Base-by-base conservation (phyloP, 2,888 invertebrate genomes). In the Tiliacea aurago region DNA sequence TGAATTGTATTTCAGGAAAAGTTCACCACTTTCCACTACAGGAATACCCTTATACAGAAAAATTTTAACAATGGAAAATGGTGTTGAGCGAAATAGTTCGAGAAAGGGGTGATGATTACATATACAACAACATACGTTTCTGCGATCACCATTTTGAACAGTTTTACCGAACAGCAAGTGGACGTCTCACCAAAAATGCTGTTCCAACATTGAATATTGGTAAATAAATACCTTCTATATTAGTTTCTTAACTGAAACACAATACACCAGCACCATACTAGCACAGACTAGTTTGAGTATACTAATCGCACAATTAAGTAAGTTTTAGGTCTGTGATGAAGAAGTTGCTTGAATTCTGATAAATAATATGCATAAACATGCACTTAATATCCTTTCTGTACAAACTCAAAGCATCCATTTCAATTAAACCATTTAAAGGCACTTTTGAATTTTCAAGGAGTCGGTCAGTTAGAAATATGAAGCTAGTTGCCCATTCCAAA, bases 161-260 rank as follows among this genome's bases (percentile, higher is more conserved):
- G 15, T 62, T 10, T 62, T 62, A 62, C 43, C 18, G 6, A 23
- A 45, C 61, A 23, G 4, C 61, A 10, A 55, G 41, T 65, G 65
- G 65, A 37, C 37, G 51, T 23, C 65, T 65, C 43, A 65, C 65
- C 41, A 53, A 41, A 18, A 65, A 65, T 53, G 65, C 65, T 41
- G 65, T 65, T 23, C 65, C 65, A 20, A 43, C 65, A 41, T 53
- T 65, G 51, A 65, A 53, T 53, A 53, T 65, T 53, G 65, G 65
- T 65, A 65, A 51, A 53, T 65, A 65, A 51, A 53, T 53, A 53
- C 51, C 23, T 53, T 37, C 9, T 53, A 23, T 9, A 49, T 37
- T 64, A 3, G 13, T n/a, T n/a, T 41, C 53, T 23, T n/a, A n/a
- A n/a, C 4, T 23, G 20, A 53, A 53, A 53, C 53, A 53, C 20